These are phyloP conservation scores for Galleria mellonella DNA, from an alignment of 1,140 invertebrate genomes.

Conservation along the genomic window DNA sequence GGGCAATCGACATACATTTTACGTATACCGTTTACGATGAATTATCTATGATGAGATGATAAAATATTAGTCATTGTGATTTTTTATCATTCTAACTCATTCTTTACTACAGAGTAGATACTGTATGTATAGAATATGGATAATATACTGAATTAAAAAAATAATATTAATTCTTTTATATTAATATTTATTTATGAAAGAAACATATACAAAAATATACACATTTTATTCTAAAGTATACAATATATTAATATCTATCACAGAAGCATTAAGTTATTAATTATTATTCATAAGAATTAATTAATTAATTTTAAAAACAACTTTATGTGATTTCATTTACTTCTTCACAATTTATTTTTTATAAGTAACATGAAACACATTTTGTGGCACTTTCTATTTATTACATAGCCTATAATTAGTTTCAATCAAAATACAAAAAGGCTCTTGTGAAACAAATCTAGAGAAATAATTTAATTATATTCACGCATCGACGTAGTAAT, in stretches of 20 bases:
- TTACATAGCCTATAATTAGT: conserved; percentile 1
- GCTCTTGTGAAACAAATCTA: not conserved
- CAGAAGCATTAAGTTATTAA: conserved; percentile 9
- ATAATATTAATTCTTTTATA: too few relatives aligned
- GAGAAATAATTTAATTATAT: conserved; percentile 1
- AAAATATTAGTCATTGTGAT: too few relatives aligned
- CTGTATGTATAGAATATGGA: too few relatives aligned
- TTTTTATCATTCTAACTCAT: too few relatives aligned
- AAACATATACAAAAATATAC: too few relatives aligned
- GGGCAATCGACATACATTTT: not conserved
- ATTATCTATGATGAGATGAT: too few relatives aligned
- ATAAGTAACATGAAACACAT: conserved; percentile 15
- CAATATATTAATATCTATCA: conserved; percentile 19
- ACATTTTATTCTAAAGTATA: not conserved
- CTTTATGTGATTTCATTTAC: conserved; percentile 11
- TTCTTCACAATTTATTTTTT: conserved; percentile 11
- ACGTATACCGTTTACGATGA: not conserved
- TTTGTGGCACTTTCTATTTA: conserved; percentile 48
- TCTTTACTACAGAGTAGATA: too few relatives aligned
- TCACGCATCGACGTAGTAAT: conserved; percentile 60
- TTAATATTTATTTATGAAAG: conserved; percentile 3
- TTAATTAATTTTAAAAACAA: conserved; percentile 10
- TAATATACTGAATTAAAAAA: too few relatives aligned
- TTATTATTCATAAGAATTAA: conserved; percentile 3
- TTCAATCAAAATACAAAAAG: too few relatives aligned